phyloP scores from a whole-genome alignment of 2,888 invertebrate genomes.

The Galeopsomyia nigrocyanea region DNA sequence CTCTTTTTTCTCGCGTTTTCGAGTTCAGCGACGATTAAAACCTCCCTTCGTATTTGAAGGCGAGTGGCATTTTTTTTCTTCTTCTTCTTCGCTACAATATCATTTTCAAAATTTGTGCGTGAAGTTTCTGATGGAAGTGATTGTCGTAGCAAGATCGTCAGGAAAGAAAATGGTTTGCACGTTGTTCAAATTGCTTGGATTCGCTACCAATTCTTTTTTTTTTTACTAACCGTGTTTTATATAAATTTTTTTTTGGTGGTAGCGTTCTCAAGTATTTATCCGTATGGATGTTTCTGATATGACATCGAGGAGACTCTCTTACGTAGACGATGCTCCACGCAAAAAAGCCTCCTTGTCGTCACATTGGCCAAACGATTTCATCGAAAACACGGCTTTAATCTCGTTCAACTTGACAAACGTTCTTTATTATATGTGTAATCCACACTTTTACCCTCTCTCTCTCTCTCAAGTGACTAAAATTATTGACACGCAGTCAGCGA shows the following conservation, averaged over 20 bases:
- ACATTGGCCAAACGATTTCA: slow-evolving; percentile 36
- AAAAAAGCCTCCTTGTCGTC: slow-evolving; percentile 40
- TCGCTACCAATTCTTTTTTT: slow-evolving; percentile 32
- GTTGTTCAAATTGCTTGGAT: slow-evolving; percentile 42
- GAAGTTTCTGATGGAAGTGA: slow-evolving; percentile 10
- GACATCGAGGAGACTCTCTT: slow-evolving; percentile 40
- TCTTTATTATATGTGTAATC: slow-evolving; percentile 2
- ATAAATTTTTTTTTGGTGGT: slow-evolving; percentile 18
- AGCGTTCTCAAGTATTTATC: slow-evolving; percentile 42
- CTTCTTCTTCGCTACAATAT: slow-evolving; percentile 7
- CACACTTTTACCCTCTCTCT: background rate
- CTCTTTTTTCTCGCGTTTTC: slow-evolving; percentile 25
- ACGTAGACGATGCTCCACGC: slow-evolving; percentile 28
- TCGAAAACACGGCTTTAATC: slow-evolving; percentile 24
- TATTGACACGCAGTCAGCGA: too few species aligned
- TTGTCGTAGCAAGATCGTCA: slow-evolving; percentile 16
- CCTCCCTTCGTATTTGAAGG: slow-evolving; percentile 33
- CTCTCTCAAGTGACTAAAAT: background rate
- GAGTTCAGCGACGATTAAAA: slow-evolving; percentile 40
- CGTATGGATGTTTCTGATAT: slow-evolving; percentile 34
- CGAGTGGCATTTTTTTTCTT: slow-evolving; percentile 31
- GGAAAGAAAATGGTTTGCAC: slow-evolving; percentile 27
- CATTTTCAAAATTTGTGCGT: background rate
- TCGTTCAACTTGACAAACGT: slow-evolving; percentile 43
- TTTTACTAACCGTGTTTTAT: background rate